phyloP scores from a whole-genome alignment of 2,888 invertebrate genomes.

The Melinaea menophilus region DNA sequence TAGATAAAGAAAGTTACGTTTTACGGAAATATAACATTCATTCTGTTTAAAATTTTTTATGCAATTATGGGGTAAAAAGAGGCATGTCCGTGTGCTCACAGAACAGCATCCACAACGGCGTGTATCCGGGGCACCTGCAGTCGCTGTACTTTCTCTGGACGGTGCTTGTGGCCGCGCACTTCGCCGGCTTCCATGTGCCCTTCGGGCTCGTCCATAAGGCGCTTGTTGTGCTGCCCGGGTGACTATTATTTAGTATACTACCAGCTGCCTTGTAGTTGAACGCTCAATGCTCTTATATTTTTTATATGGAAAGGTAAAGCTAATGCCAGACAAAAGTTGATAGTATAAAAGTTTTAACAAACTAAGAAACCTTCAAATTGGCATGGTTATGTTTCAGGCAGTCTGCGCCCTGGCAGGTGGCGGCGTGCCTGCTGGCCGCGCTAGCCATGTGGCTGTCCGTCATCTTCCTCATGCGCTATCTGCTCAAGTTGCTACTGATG shows the following conservation, averaged over 20 bases:
- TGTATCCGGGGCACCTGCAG: constrained; percentile 95
- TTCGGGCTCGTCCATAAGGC: constrained; percentile 89
- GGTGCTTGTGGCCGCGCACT: constrained; percentile 87
- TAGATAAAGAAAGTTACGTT: too few relatives aligned
- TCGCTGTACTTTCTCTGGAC: constrained; percentile 91
- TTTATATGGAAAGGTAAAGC: neutral
- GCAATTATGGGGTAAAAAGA: neutral
- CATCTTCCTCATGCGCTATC: constrained; percentile 91
- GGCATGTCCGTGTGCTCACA: constrained; percentile 66
- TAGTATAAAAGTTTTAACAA: too few relatives aligned
- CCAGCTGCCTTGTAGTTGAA: neutral
- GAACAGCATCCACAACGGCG: constrained; percentile 97
- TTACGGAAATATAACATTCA: too few relatives aligned
- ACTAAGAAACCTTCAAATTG: neutral
- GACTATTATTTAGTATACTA: constrained; percentile 45
- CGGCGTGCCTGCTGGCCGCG: constrained; percentile 85
- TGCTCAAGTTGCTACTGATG: constrained; percentile 91
- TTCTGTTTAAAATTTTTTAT: too few relatives aligned
- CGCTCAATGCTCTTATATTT: neutral
- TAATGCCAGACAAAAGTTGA: too few relatives aligned
- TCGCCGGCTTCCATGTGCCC: constrained; percentile 88
- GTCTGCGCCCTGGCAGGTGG: constrained; percentile 83
- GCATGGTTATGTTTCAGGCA: constrained; percentile 60
- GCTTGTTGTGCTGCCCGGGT: constrained; percentile 86
- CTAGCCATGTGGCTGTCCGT: constrained; percentile 91